These are phyloP conservation scores for Dicentrarchus labrax DNA, from an alignment of 2,113 vertebrate genomes.

Conservation along the genomic window DNA sequence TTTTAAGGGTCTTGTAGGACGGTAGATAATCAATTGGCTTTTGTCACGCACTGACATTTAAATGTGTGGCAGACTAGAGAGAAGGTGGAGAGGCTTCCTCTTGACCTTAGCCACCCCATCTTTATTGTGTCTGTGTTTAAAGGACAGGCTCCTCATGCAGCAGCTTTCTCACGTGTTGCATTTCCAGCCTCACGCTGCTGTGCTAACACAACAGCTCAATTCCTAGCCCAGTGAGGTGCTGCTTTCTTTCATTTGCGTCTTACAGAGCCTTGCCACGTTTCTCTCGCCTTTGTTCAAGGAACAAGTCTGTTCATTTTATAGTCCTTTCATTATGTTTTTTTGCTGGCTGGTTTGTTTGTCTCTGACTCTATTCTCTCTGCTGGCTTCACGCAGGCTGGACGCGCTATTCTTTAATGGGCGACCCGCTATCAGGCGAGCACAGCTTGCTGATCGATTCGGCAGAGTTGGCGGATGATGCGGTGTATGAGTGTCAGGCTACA, in stretches of 20 bases:
- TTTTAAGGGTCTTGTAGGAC: constrained; percentile 79
- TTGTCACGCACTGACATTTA: constrained; percentile 83
- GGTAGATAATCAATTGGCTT: constrained; percentile 84
- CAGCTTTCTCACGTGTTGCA: constrained; percentile 68
- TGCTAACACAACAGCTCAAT: constrained; percentile 48
- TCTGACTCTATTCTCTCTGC: constrained; percentile 64
- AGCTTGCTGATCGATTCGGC: constrained; percentile 90
- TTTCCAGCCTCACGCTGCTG: constrained; percentile 54
- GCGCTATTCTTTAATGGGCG: constrained; percentile 91
- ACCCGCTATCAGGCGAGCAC: constrained; percentile 89
- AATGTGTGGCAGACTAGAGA: constrained; percentile 69
- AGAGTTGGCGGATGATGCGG: constrained; percentile 90
- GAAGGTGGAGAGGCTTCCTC: constrained; percentile 66
- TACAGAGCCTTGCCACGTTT: constrained; percentile 66
- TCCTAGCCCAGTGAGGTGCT: constrained; percentile 58
- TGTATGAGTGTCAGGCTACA: constrained; percentile 93
- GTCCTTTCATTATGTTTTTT: constrained; percentile 70
- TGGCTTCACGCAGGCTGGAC: constrained; percentile 88
- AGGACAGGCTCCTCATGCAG: constrained; percentile 71
- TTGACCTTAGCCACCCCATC: constrained; percentile 73
- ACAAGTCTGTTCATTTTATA: constrained; percentile 67
- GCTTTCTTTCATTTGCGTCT: constrained; percentile 67
- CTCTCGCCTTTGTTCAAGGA: constrained; percentile 63
- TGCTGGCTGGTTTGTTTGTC: constrained; percentile 65
- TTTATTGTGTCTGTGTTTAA: constrained; percentile 77